These are phyloP conservation scores for Trachelus stipa DNA, from an alignment of 2,888 invertebrate genomes.

Conservation along the genomic window DNA sequence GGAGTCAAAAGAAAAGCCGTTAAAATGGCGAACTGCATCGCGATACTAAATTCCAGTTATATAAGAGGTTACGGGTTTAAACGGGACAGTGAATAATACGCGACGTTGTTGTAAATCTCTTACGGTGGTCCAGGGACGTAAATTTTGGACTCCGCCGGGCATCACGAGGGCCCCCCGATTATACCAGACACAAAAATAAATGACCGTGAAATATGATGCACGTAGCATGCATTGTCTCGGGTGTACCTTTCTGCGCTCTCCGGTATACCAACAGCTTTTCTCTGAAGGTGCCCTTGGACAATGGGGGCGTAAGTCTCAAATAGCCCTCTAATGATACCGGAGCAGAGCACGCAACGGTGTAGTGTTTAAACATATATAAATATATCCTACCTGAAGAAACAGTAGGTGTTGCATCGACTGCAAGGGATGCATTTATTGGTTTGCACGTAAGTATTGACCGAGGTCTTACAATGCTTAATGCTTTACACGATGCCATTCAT, in stretches of 20 bases:
- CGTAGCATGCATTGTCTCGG: constrained; percentile 55
- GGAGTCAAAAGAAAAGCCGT: not conserved
- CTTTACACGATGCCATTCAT: not conserved
- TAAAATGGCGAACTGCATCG: not conserved
- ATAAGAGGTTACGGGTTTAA: not conserved
- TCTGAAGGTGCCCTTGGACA: constrained; percentile 42
- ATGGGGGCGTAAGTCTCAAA: constrained; percentile 54
- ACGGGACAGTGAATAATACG: not conserved
- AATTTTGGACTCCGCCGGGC: constrained; percentile 38
- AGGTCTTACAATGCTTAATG: not conserved
- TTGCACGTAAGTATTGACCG: not conserved
- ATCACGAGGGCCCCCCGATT: not conserved
- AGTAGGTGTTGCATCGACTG: not conserved
- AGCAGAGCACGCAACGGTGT: constrained; percentile 23
- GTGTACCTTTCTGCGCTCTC: constrained; percentile 10
- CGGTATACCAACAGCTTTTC: constrained; percentile 10
- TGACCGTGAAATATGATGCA: constrained; percentile 60
- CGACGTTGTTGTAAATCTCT: constrained; percentile 1
- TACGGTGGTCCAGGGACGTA: constrained; percentile 38
- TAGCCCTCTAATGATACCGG: constrained; percentile 55
- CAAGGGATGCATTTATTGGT: not conserved
- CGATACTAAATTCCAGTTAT: not conserved
- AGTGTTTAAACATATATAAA: not conserved
- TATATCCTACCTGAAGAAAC: not conserved
- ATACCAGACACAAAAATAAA: constrained; percentile 32